Conservation (phyloP, 1,140 invertebrate species). For the Trachymyrmex cornetzi region DNA sequence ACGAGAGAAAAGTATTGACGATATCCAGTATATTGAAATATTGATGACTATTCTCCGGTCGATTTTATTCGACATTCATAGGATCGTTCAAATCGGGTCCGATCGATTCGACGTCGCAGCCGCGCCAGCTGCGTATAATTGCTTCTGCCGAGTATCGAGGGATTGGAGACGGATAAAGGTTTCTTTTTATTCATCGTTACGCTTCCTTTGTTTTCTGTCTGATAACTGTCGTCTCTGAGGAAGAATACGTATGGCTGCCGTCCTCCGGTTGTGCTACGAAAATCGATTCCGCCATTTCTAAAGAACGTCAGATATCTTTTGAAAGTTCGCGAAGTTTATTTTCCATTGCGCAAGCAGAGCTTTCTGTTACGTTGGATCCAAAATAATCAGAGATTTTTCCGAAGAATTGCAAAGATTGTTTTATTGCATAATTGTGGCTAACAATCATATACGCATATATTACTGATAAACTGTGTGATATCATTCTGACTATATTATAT, state of each 20-base stretch:
- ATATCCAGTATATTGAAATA: slow-evolving; percentile 2
- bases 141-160: slow-evolving; percentile 56
- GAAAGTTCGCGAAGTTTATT: slow-evolving; percentile 24
- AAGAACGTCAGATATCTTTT: slow-evolving; percentile 24
- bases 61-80: slow-evolving; percentile 49
- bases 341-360: neutral
- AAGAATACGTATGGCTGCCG: slow-evolving; percentile 42
- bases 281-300: neutral
- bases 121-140: slow-evolving; percentile 61
- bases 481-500: neutral
- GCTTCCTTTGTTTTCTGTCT: slow-evolving; percentile 57
- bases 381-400: neutral
- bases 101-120: slow-evolving; percentile 54
- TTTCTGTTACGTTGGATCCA: neutral
- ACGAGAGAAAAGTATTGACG: slow-evolving; percentile 18
- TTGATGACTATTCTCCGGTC: slow-evolving; percentile 1
- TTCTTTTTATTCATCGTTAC: slow-evolving; percentile 61
- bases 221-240: slow-evolving; percentile 58
- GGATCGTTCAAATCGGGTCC: slow-evolving; percentile 30
- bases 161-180: slow-evolving; percentile 53
- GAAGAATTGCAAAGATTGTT: neutral
- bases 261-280: slow-evolving; percentile 11
- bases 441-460: neutral
- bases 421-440: neutral
- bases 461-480: too few species aligned